Conservation (phyloP, 2,888 invertebrate species). For the Rhaphigaster nebulosa region DNA sequence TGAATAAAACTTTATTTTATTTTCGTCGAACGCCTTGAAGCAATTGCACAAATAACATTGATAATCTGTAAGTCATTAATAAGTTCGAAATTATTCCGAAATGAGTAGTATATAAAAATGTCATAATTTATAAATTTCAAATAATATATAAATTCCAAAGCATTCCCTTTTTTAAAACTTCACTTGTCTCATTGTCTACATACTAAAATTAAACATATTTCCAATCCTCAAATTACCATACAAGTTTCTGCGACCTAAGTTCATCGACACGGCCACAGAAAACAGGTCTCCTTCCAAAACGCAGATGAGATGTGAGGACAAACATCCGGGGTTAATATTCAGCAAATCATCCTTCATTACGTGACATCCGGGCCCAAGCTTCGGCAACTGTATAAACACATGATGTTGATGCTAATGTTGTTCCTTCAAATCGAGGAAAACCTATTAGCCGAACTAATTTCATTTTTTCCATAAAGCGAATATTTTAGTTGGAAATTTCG, state of each 20-base stretch:
- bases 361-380: not conserved
- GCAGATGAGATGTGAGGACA: not conserved
- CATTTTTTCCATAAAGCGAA: too few relatives aligned
- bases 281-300: not conserved
- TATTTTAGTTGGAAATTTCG: too few relatives aligned
- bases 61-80: too few relatives aligned
- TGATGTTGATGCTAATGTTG: not conserved
- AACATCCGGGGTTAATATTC: conserved; percentile 16
- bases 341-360: not conserved
- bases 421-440: not conserved
- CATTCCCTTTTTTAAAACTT: too few relatives aligned
- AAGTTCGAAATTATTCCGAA: too few relatives aligned
- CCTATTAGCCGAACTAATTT: not conserved
- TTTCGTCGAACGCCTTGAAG: not conserved
- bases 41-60: not conserved
- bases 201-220: too few relatives aligned
- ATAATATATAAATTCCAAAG: too few relatives aligned
- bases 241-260: not conserved
- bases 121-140: too few relatives aligned
- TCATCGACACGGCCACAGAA: not conserved
- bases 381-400: not conserved
- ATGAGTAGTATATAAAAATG: too few relatives aligned
- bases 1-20: not conserved
- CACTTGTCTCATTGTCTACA: too few relatives aligned
- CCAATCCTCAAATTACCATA: not conserved